Percentiles rank a stretch among this genome's conserved stretches.
phyloP scores from a whole-genome alignment of 2,113 vertebrate species.

The Cinclus cinclus region DNA sequence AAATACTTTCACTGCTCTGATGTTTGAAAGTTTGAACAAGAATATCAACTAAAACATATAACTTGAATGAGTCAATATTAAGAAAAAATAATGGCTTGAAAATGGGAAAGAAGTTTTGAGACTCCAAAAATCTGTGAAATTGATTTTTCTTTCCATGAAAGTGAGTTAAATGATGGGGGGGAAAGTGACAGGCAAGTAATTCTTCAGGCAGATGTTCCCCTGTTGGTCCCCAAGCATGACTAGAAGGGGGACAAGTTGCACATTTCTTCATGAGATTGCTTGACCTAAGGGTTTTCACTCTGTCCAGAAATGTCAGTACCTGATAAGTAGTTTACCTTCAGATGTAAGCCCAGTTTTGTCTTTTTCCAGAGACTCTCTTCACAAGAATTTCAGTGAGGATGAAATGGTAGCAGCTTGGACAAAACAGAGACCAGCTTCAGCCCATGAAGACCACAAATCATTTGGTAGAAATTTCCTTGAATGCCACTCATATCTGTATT shows the following conservation, averaged over 20 bases:
- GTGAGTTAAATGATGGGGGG: neutral
- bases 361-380: neutral
- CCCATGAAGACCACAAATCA: accelerated
- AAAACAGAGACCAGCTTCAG: neutral
- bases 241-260: neutral
- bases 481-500: neutral
- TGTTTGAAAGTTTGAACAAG: constrained; percentile 53
- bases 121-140: neutral
- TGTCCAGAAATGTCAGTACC: neutral
- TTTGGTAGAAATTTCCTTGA: neutral
- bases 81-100: neutral
- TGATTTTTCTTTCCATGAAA: neutral
- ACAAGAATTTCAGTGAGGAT: neutral
- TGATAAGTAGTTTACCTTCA: neutral
- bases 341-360: neutral
- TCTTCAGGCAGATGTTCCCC: neutral
- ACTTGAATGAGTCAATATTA: neutral
- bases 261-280: neutral
- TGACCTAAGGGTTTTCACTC: neutral
- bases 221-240: neutral
- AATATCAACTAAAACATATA: constrained; percentile 50
- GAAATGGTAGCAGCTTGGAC: neutral
- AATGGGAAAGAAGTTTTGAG: neutral
- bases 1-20: constrained; percentile 21
- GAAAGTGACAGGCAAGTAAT: neutral